Evolutionary conservation across 2,113 vertebrate species (phyloP), one percentile per base, ranked within the genome.

Genomic region (Psittacula cyanocephala): DNA sequence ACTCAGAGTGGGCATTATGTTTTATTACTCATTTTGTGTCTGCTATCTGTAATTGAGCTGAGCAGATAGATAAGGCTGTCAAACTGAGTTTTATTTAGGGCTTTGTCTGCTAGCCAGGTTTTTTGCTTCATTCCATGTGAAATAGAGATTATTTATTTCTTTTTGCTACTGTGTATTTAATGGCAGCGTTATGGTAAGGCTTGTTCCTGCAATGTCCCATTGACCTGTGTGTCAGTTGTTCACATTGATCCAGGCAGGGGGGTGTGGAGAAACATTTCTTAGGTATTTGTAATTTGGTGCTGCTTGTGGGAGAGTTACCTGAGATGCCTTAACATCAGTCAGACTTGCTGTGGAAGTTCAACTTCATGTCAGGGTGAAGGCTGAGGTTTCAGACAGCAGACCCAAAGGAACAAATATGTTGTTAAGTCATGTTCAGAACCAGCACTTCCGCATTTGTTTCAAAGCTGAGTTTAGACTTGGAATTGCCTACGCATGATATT

Each of bases 171-270:
- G 23, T 1, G 1, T 43, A 19, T 49, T 82, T 78, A 76, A 31
- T 39, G 59, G 23, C 65, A 78, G 41, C 23, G 0, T 77, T 49
- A 43, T 4, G 22, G 37, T 43, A 25, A 5, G 35, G 10, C n/a
- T 47, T 81, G 43, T 13, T 46, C 14, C 44, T 71, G 39, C 50
- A 23, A 8, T 6, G 9, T 78, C 39, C 44, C 24, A 2, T 10
- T 68, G 52, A 50, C 27, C 41, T 19, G 20, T 0, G 0, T 46
- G 76, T 46, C 2, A 0, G 28, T 27, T 62, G 35, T 41, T 60
- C 24, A 49, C 4, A 27, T 17, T 52, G 39, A 62, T 46, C 24
- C 43, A 33, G 33, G 29, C 24, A 46, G 43, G 41, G 10, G 19
- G 35, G 9, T 37, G 52, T 29, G 18, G 29, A 50, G 4, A n/a